phyloP scores from a whole-genome alignment of 2,113 vertebrate genomes.

The Dromiciops gliroides region DNA sequence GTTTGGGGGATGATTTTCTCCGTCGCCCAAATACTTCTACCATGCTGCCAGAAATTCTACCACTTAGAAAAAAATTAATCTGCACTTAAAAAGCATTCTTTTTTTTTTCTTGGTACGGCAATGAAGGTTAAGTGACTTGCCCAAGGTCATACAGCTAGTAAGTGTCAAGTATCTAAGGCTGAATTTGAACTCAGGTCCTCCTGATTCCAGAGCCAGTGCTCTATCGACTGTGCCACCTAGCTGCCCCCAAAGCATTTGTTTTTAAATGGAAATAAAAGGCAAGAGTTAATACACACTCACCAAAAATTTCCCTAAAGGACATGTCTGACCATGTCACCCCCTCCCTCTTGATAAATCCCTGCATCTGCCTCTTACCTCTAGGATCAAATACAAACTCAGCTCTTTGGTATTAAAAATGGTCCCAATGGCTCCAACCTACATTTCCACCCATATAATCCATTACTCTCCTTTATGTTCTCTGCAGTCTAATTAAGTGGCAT shows the following conservation, averaged over 20 bases:
- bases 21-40: not conserved
- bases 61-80: not conserved
- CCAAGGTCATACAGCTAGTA: too few species aligned
- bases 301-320: not conserved
- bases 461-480: not conserved
- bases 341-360: not conserved
- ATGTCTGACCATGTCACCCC: not conserved
- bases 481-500: not conserved
- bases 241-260: too few species aligned
- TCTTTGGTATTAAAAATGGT: not conserved
- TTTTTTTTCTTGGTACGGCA: too few species aligned
- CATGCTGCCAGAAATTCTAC: not conserved
- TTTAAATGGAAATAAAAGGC: not conserved
- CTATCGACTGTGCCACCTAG: too few species aligned
- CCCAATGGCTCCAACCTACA: not conserved
- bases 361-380: not conserved
- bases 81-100: not conserved
- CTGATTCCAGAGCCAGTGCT: too few species aligned
- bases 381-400: not conserved
- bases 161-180: too few species aligned
- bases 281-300: not conserved
- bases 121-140: too few species aligned
- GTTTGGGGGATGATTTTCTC: not conserved
- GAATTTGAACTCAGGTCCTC: too few species aligned
- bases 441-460: not conserved